Percentiles rank a stretch among this genome's conserved stretches.
phyloP scores from a whole-genome alignment of 2,888 invertebrate genomes.

The Coelopa pilipes region DNA sequence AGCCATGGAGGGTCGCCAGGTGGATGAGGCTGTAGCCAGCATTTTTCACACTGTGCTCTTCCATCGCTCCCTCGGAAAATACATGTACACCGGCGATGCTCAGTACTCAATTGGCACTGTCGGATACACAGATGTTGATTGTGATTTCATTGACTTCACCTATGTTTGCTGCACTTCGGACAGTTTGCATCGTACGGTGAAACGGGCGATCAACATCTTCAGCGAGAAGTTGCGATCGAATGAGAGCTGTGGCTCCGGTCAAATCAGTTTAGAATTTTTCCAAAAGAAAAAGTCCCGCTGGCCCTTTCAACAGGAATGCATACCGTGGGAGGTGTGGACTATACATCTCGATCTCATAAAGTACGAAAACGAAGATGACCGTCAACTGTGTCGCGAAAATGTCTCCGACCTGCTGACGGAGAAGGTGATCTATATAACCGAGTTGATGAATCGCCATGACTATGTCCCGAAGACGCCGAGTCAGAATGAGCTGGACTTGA shows the following conservation, averaged over 20 bases:
- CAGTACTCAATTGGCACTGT: conserved; percentile 96
- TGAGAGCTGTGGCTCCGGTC: conserved; percentile 80
- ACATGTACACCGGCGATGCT: conserved; percentile 92
- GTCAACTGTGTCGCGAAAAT: conserved; percentile 87
- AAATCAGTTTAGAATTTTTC: conserved; percentile 95
- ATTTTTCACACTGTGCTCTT: conserved; percentile 93
- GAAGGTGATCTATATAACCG: conserved; percentile 93
- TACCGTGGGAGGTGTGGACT: conserved; percentile 99
- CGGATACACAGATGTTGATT: conserved; percentile 96
- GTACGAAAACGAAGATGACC: conserved; percentile 86
- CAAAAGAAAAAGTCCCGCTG: conserved; percentile 90
- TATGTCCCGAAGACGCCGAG: conserved; percentile 97
- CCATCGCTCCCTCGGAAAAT: conserved; percentile 91
- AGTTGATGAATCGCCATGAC: conserved; percentile 94
- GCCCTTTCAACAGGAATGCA: conserved; percentile 90
- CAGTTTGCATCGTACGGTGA: conserved; percentile 77
- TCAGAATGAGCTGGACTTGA: conserved; percentile 89
- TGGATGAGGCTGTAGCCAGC: conserved; percentile 90
- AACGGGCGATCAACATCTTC: conserved; percentile 80
- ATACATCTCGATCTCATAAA: conserved; percentile 89
- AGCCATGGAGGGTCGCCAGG: conserved; percentile 89
- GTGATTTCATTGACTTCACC: conserved; percentile 97
- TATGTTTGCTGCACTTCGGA: conserved; percentile 94
- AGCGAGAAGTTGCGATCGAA: conserved; percentile 81
- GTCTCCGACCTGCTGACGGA: conserved; percentile 90